Evolutionary conservation across 2,113 vertebrate genomes (phyloP).

Genomic region (Muntiacus reevesi): DNA sequence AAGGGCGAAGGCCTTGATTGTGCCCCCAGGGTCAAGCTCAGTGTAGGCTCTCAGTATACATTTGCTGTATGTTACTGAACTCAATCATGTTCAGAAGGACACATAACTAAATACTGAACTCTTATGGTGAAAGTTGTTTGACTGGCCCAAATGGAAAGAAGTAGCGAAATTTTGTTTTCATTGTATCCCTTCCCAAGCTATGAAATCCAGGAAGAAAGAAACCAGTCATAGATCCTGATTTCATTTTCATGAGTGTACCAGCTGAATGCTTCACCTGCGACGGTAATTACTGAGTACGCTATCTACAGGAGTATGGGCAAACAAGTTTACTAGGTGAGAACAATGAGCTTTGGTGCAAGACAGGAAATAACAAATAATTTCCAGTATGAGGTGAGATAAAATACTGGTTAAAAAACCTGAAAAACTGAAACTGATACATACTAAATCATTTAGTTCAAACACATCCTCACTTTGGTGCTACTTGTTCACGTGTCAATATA

Average conservation of each 20-base stretch:
- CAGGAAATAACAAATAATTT: neutral
- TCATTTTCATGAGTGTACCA: neutral
- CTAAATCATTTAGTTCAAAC: neutral
- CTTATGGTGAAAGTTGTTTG: neutral
- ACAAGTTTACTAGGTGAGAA: neutral
- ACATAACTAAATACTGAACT: constrained; percentile 1
- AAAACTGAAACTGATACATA: neutral
- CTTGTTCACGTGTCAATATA: neutral
- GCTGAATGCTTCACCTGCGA: neutral
- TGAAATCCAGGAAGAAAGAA: constrained; percentile 7
- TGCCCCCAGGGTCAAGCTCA: neutral
- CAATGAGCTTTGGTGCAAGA: neutral
- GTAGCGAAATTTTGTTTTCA: neutral
- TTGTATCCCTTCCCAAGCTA: neutral
- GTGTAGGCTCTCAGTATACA: neutral
- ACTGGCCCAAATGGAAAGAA: neutral
- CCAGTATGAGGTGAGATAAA: neutral
- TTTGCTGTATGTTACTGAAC: neutral
- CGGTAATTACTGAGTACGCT: neutral
- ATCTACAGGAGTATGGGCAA: neutral
- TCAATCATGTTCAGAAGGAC: neutral
- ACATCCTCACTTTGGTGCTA: neutral
- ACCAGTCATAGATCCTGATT: neutral
- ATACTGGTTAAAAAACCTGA: neutral
- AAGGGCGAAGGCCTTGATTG: neutral